These are phyloP conservation scores for Brienomyrus longianalis DNA, from an alignment of 2,113 vertebrate species.

Conservation along the genomic window DNA sequence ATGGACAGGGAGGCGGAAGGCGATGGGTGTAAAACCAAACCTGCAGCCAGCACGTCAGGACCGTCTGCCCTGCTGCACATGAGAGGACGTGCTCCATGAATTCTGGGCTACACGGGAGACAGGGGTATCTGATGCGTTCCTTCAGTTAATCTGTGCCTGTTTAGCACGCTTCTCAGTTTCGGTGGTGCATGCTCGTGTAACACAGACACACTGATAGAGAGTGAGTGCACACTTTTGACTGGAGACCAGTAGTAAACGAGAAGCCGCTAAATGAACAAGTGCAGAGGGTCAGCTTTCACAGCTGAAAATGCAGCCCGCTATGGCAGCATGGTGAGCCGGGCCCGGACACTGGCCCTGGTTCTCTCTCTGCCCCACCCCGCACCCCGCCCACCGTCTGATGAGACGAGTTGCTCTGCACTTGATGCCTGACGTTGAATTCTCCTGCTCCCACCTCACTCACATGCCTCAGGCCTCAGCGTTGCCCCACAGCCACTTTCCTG, in stretches of 20 bases:
- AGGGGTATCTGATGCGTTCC: not conserved
- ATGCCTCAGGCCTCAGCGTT: not conserved
- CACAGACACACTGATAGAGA: not conserved
- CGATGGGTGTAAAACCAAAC: not conserved
- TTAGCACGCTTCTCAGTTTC: not conserved
- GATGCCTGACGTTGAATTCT: not conserved
- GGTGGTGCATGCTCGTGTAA: not conserved
- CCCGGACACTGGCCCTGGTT: constrained; percentile 10
- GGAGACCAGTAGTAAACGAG: not conserved
- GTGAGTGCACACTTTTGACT: not conserved
- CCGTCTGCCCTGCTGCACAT: not conserved
- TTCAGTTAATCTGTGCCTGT: not conserved
- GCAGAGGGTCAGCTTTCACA: not conserved
- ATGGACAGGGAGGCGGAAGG: not conserved
- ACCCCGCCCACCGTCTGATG: not conserved
- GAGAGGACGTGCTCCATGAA: not conserved
- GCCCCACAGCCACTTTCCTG: not conserved
- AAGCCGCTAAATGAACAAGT: not conserved
- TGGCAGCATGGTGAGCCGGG: constrained; percentile 22
- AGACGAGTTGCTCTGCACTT: not conserved
- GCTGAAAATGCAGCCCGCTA: constrained; percentile 10
- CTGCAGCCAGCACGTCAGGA: too few relatives aligned
- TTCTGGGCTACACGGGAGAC: not conserved
- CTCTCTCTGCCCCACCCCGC: constrained; percentile 26
- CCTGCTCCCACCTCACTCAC: not conserved